Conservation (phyloP, 2,888 invertebrate species). For the Andrena bicolor region DNA sequence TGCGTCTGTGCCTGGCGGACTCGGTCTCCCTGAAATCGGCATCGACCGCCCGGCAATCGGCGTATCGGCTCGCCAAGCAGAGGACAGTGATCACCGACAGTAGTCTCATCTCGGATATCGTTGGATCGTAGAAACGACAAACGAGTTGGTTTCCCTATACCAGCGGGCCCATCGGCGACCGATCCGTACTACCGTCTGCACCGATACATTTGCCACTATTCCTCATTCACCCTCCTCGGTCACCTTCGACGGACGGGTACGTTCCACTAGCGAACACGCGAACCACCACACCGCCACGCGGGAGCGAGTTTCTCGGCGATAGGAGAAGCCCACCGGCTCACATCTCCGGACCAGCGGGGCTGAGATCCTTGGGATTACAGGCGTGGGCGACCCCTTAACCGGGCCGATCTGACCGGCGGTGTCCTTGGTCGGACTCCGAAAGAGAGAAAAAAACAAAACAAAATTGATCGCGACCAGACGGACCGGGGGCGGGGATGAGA, state of each 20-base stretch:
- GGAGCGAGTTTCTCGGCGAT: slow-evolving; percentile 14
- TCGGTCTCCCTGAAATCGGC: slow-evolving; percentile 37
- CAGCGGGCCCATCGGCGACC: slow-evolving; percentile 63
- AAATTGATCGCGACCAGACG: not conserved
- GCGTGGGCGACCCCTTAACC: not conserved
- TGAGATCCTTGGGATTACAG: not conserved
- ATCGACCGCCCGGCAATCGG: slow-evolving; percentile 61
- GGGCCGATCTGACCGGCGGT: not conserved
- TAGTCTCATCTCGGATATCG: slow-evolving; percentile 72
- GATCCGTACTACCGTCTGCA: slow-evolving; percentile 60
- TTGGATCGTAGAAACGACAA: slow-evolving; percentile 33
- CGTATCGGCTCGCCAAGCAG: slow-evolving; percentile 62
- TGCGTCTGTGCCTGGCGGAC: slow-evolving; percentile 71
- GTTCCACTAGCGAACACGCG: slow-evolving; percentile 20
- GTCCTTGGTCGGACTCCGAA: not conserved
- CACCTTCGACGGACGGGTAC: slow-evolving; percentile 12
- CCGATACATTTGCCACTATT: slow-evolving; percentile 61
- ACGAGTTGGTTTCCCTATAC: slow-evolving; percentile 17
- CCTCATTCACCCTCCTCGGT: slow-evolving; percentile 6
- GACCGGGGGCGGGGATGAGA: not conserved
- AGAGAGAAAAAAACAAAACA: not conserved
- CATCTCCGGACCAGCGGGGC: slow-evolving; percentile 38
- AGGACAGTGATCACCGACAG: slow-evolving; percentile 64
- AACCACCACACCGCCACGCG: slow-evolving; percentile 41
- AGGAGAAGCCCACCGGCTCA: slow-evolving; percentile 50